Base-by-base conservation (phyloP, 2,113 vertebrate species). In the Pedetes capensis region DNA sequence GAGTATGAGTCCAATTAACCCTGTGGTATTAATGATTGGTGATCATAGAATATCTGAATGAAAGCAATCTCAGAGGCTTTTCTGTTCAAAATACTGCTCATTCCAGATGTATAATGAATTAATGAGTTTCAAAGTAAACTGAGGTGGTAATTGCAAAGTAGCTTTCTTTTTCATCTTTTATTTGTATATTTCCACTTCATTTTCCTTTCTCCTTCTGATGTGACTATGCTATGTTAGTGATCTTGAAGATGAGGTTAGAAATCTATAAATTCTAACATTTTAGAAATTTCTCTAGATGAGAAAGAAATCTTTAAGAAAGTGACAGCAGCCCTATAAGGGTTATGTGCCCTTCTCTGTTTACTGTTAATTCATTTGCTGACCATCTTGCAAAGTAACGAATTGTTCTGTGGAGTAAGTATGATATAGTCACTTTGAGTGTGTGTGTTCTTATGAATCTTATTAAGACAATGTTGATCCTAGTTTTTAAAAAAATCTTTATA, bases 111-210 rank as follows among this genome's bases (percentile, higher is more conserved):
- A 39, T 89, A 23, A 80, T 66, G 44, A 86, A 64, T 78, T 89
- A 89, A 9, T n/a, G 61, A 42, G 25, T 92, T 93, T 92, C 69
- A 74, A 59, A 91, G 69, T 89, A 59, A 78, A 90, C 34, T 84
- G 27, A 81, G 16, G 27, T 72, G 51, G 22, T 74, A 4, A 64
- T 51, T 32, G 6, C 61, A 83, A 91, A 93, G 9, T 74, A 57
- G 4, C 14, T 84, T 72, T 1, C 51, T 32, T 66, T 85, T 59
- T 68, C 8, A 87, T 37, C n/a, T 95, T 94, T 80, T 55, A 61
- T 79, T 39, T 74, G 27, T 79, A 4, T 81, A 32, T 80, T 93
- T 92, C 44, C 61, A 12, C 18, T 27, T 91, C 16, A 55, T 0
- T 74, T 93, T 87, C 32, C 17, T 86, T 80, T 87, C 18, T 93